A percentile compares a stretch with the other conserved stretches of the same genome.
These are phyloP conservation scores for Rousettus madagascariensis DNA, from an alignment of 2,797 vertebrate species.

Conservation along the genomic window DNA sequence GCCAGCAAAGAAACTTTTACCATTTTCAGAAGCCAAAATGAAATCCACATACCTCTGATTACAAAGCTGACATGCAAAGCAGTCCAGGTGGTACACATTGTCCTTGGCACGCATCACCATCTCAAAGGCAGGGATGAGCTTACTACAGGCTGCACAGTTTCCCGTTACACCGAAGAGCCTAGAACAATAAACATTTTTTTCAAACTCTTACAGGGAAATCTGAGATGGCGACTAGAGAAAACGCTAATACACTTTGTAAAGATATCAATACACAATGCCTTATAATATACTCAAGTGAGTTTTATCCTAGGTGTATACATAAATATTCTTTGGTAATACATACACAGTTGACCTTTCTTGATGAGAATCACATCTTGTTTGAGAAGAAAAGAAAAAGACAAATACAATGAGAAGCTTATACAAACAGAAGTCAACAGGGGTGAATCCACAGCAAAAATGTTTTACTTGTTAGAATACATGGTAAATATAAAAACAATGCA, in stretches of 20 bases:
- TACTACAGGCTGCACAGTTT: slow-evolving; percentile 98
- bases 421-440: slow-evolving; percentile 70
- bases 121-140: slow-evolving; percentile 98
- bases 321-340: neutral
- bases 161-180: slow-evolving; percentile 99
- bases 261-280: neutral
- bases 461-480: slow-evolving; percentile 53
- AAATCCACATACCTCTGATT: slow-evolving; percentile 94
- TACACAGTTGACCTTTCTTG: slow-evolving; percentile 62
- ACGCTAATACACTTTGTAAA: neutral
- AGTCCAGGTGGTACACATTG: slow-evolving; percentile 99
- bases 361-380: slow-evolving; percentile 76
- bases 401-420: slow-evolving; percentile 71
- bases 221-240: neutral
- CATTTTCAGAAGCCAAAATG: neutral
- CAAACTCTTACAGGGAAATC: neutral
- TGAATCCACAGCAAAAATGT: slow-evolving; percentile 54
- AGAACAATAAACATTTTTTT: slow-evolving; percentile 51
- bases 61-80: slow-evolving; percentile 98
- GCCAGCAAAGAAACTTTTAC: neutral
- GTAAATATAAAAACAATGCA: slow-evolving; percentile 64
- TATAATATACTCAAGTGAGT: neutral
- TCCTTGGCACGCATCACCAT: slow-evolving; percentile 99
- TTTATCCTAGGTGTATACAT: neutral
- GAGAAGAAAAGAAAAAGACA: slow-evolving; percentile 73